Evolutionary conservation across 1,140 invertebrate species (phyloP).

Genomic region (Lordiphosa mommai): DNA sequence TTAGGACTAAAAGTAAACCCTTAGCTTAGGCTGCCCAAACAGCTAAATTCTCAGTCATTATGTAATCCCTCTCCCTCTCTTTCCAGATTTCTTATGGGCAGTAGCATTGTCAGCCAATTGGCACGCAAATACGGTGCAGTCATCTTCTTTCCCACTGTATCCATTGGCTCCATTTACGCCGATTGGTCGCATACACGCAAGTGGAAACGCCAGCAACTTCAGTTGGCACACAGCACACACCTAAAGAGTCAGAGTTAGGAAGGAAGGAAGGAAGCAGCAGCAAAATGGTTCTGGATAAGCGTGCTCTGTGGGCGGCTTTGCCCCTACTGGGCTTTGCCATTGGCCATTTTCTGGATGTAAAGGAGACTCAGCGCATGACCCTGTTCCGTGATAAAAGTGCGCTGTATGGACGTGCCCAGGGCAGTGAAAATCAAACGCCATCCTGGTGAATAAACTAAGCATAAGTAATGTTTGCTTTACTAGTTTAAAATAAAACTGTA

Average conservation of each 20-base stretch:
- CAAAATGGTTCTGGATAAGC: slow-evolving; percentile 81
- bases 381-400: slow-evolving; percentile 88
- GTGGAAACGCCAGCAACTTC: slow-evolving; percentile 83
- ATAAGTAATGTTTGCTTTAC: slow-evolving; percentile 26
- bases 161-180: slow-evolving; percentile 82
- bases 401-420: slow-evolving; percentile 84
- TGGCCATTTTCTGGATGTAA: slow-evolving; percentile 84
- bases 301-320: slow-evolving; percentile 79
- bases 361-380: slow-evolving; percentile 86
- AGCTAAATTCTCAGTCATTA: not conserved
- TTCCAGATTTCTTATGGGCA: slow-evolving; percentile 63
- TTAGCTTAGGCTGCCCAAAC: not conserved
- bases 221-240: slow-evolving; percentile 51
- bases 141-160: slow-evolving; percentile 84
- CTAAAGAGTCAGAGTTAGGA: slow-evolving; percentile 50
- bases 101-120: slow-evolving; percentile 58
- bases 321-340: slow-evolving; percentile 82
- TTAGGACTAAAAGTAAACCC: not conserved
- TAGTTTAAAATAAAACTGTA: slow-evolving; percentile 51
- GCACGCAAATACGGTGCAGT: slow-evolving; percentile 82
- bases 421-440: slow-evolving; percentile 84
- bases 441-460: slow-evolving; percentile 82
- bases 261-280: not conserved
- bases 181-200: slow-evolving; percentile 86
- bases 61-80: slow-evolving; percentile 15